Percentiles rank a stretch among this genome's conserved stretches.
Conservation (phyloP, 2,888 invertebrate genomes). For the Agonopterix alstromeriana region DNA sequence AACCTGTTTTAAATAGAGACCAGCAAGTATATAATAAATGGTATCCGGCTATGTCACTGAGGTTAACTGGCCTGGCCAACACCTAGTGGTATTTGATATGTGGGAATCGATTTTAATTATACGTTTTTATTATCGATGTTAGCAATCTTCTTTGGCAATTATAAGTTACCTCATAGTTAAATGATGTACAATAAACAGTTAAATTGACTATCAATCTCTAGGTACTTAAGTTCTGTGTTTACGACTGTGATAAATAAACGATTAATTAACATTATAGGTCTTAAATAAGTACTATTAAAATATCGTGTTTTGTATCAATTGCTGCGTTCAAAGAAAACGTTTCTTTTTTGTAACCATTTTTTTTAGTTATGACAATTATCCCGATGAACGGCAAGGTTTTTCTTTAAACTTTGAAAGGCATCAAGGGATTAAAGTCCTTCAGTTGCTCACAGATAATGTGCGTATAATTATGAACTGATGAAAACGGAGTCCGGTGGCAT, state of each 20-base stretch:
- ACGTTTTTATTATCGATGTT: no score
- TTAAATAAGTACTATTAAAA: no score
- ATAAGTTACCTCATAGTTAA: not conserved
- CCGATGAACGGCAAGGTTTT: no score
- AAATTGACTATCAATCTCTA: not conserved
- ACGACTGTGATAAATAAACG: no score
- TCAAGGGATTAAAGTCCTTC: not conserved
- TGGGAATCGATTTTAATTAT: no score
- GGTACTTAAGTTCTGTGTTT: no score
- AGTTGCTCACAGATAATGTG: not conserved
- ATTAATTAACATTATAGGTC: no score
- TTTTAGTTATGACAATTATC: no score
- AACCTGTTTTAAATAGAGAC: constrained; percentile 19
- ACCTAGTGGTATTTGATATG: no score
- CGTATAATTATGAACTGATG: not conserved
- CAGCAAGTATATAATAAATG: constrained; percentile 18
- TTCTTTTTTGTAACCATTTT: no score
- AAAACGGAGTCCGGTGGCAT: not conserved
- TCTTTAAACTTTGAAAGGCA: not conserved
- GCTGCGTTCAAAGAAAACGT: no score
- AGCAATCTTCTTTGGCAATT: not conserved
- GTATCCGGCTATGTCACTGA: constrained; percentile 39
- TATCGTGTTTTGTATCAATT: no score
- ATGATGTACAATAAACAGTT: not conserved
- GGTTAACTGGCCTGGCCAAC: constrained; percentile 11